These are phyloP conservation scores for Ophioderma brevispina DNA, from an alignment of 35 echinoderm and acorn worm genomes.

Conservation along the genomic window DNA sequence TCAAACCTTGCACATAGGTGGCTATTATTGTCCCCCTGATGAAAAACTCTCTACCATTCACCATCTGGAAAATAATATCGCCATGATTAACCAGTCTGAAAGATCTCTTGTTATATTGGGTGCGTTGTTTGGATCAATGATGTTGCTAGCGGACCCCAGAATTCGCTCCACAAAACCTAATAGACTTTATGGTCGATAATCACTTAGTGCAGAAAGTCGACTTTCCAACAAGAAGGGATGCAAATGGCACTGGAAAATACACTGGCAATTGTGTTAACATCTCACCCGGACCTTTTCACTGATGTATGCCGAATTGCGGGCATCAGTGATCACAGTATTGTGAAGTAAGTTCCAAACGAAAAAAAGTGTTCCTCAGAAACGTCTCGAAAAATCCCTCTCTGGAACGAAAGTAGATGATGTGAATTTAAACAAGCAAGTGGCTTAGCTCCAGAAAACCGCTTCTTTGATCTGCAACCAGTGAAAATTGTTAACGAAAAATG, in stretches of 20 bases:
- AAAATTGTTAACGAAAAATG: constrained; percentile 32
- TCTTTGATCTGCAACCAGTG: constrained; percentile 28
- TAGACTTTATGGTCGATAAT: too few relatives aligned
- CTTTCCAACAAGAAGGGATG: constrained; percentile 27
- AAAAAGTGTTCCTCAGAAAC: constrained; percentile 2
- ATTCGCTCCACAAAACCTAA: too few relatives aligned
- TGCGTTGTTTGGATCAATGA: too few relatives aligned
- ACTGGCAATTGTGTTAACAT: constrained; percentile 32
- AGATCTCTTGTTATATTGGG: too few relatives aligned
- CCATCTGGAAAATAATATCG: too few relatives aligned
- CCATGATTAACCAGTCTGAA: too few relatives aligned
- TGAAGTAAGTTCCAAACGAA: constrained; percentile 15
- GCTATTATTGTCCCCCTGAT: too few relatives aligned
- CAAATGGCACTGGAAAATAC: constrained; percentile 7
- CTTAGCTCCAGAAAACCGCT: constrained; percentile 9
- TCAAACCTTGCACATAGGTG: too few relatives aligned
- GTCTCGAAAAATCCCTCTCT: constrained; percentile 27
- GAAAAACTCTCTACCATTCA: too few relatives aligned
- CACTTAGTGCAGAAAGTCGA: constrained; percentile 29
- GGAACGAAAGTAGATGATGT: constrained; percentile 24
- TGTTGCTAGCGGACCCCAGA: too few relatives aligned
- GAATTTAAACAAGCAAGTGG: constrained; percentile 5
- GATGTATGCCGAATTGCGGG: constrained; percentile 13
- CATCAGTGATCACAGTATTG: constrained; percentile 39
- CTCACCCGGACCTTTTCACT: not conserved